These are phyloP conservation scores for Tortrix viridana DNA, from an alignment of 2,888 invertebrate genomes.

Conservation along the genomic window DNA sequence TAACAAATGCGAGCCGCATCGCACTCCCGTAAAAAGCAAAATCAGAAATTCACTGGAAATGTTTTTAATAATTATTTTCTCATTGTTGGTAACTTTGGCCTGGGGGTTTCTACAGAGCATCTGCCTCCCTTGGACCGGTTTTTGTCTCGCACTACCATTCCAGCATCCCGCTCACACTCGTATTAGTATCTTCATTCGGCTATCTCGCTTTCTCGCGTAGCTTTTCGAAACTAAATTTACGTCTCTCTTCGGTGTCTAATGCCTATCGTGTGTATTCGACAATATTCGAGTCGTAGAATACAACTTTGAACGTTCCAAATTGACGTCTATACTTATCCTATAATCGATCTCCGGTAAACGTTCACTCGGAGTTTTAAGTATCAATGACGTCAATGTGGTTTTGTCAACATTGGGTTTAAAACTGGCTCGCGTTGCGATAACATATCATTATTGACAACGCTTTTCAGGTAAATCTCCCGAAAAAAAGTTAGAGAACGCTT, in stretches of 20 bases:
- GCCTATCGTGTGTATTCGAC: slow-evolving; percentile 41
- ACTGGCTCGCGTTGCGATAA: background rate
- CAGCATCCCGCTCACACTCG: slow-evolving; percentile 57
- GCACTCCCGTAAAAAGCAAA: slow-evolving; percentile 41
- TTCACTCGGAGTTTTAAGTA: slow-evolving; percentile 7
- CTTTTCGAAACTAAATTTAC: slow-evolving; percentile 75
- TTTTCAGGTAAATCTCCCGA: background rate
- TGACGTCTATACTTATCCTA: slow-evolving; percentile 9
- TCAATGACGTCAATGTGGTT: slow-evolving; percentile 12
- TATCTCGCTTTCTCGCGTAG: slow-evolving; percentile 62
- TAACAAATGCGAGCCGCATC: slow-evolving; percentile 30
- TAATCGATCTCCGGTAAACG: slow-evolving; percentile 2
- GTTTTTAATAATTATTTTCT: slow-evolving; percentile 74
- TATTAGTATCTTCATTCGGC: slow-evolving; percentile 39
- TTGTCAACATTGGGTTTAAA: slow-evolving; percentile 2
- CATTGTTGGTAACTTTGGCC: slow-evolving; percentile 73
- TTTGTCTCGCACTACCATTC: slow-evolving; percentile 62
- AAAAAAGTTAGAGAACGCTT: background rate
- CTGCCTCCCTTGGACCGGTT: slow-evolving; percentile 81
- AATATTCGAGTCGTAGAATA: slow-evolving; percentile 1
- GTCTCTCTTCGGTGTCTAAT: slow-evolving; percentile 57
- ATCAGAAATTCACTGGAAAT: slow-evolving; percentile 54
- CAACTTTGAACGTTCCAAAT: background rate
- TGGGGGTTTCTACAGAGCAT: slow-evolving; percentile 74
- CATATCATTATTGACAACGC: background rate